Evolutionary conservation across 2,888 invertebrate genomes (phyloP).

Genomic region (Thymelicus acteon): DNA sequence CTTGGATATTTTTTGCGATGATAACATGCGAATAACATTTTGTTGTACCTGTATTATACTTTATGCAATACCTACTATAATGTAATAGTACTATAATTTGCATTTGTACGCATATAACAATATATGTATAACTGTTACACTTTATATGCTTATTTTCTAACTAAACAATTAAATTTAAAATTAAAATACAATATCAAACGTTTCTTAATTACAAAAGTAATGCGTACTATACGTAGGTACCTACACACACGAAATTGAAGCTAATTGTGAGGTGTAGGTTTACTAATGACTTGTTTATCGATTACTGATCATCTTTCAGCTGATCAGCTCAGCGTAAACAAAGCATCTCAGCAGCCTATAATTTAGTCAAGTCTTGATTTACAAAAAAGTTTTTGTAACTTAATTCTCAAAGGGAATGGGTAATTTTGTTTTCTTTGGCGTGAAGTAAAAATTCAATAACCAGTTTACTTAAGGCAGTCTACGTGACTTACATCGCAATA

Average conservation of each 20-base stretch:
- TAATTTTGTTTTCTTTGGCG: constrained; percentile 33
- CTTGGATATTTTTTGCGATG: too few species aligned
- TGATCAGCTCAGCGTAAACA: background rate
- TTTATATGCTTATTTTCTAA: too few species aligned
- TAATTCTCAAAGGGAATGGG: constrained; percentile 26
- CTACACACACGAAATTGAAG: background rate
- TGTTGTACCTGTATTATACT: too few species aligned
- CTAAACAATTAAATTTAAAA: too few species aligned
- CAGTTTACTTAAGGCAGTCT: constrained; percentile 23
- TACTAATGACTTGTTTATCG: constrained; percentile 17
- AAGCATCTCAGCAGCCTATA: constrained; percentile 1
- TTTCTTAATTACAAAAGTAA: too few species aligned
- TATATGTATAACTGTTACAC: too few species aligned
- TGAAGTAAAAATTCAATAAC: constrained; percentile 33
- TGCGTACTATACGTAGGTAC: too few species aligned
- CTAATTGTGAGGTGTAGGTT: background rate
- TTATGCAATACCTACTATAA: too few species aligned
- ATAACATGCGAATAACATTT: too few species aligned
- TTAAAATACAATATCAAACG: too few species aligned
- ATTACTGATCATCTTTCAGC: constrained; percentile 13
- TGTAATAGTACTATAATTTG: too few species aligned
- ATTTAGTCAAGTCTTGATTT: constrained; percentile 11
- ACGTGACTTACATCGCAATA: constrained; percentile 23
- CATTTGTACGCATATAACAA: too few species aligned
- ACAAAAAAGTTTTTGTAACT: constrained; percentile 26